phyloP scores from a whole-genome alignment of 2,797 vertebrate genomes.

The Galaxias olidus region DNA sequence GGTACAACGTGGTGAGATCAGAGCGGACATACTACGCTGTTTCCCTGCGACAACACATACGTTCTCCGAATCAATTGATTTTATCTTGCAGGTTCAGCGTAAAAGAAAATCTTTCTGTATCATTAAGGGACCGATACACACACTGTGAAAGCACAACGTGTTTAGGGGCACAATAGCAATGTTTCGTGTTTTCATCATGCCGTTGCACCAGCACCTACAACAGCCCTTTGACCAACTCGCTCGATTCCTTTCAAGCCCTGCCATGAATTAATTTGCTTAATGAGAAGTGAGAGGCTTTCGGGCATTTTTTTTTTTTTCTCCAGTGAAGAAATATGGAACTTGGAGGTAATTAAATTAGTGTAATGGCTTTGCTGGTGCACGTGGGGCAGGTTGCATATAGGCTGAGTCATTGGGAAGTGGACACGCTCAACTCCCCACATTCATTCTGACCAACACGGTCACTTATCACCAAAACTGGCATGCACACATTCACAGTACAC shows the following conservation, averaged over 20 bases:
- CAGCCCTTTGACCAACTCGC: not conserved
- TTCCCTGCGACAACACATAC: too few relatives aligned
- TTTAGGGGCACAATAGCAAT: too few relatives aligned
- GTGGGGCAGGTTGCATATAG: conserved; percentile 1
- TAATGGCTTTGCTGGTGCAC: conserved; percentile 13
- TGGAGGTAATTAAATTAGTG: conserved; percentile 40
- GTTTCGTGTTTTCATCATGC: too few relatives aligned
- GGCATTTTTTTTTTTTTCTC: conserved; percentile 1
- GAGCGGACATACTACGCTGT: too few relatives aligned
- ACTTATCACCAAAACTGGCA: not conserved
- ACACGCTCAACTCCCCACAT: not conserved
- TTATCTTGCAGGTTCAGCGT: too few relatives aligned
- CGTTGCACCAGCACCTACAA: too few relatives aligned
- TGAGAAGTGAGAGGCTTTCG: conserved; percentile 33
- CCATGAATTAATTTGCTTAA: conserved; percentile 38
- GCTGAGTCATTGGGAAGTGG: conserved; percentile 4
- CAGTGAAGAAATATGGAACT: conserved; percentile 31
- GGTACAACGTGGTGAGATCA: too few relatives aligned
- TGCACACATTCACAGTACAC: not conserved
- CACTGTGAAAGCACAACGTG: too few relatives aligned
- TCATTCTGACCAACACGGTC: not conserved
- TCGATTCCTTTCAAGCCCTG: conserved; percentile 32
- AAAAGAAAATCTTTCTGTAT: too few relatives aligned
- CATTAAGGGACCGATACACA: too few relatives aligned
- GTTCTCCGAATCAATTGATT: too few relatives aligned